Conservation (phyloP, 2,888 invertebrate genomes). For the Noctua fimbriata region DNA sequence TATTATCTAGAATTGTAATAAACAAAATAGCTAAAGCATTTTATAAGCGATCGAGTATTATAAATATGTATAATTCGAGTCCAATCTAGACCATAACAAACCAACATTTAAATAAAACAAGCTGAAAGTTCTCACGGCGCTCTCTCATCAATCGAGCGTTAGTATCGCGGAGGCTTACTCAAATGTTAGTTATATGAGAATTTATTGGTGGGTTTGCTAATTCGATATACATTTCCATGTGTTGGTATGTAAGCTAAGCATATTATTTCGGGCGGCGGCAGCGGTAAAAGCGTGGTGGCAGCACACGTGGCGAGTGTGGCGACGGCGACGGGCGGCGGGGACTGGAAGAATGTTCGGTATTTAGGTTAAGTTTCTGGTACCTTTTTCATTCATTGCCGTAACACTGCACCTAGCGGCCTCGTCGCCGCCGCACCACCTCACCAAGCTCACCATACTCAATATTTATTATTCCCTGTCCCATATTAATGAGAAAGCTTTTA, state of each 20-base stretch:
- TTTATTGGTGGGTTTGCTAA: constrained; percentile 77
- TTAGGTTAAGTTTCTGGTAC: constrained; percentile 89
- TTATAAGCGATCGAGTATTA: constrained; percentile 36
- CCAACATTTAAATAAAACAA: constrained; percentile 62
- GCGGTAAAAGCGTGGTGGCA: constrained; percentile 85
- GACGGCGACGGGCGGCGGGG: constrained; percentile 79
- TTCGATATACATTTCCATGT: constrained; percentile 81
- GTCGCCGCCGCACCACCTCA: constrained; percentile 64
- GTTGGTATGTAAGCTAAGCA: constrained; percentile 83
- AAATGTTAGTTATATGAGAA: constrained; percentile 71
- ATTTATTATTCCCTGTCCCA: constrained; percentile 79
- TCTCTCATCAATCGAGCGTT: constrained; percentile 67
- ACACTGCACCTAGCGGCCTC: constrained; percentile 84
- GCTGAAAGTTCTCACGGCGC: constrained; percentile 64
- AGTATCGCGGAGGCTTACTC: constrained; percentile 67
- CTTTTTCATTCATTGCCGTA: constrained; percentile 89
- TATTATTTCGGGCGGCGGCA: constrained; percentile 84
- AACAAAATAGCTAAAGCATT: constrained; percentile 42
- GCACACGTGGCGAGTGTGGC: constrained; percentile 88
- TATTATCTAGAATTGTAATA: constrained; percentile 27
- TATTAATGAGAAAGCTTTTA: constrained; percentile 80
- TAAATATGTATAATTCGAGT: constrained; percentile 56
- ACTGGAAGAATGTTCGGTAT: constrained; percentile 88
- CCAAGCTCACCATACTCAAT: constrained; percentile 73
- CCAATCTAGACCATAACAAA: constrained; percentile 64